Percentiles rank a stretch among this genome's conserved stretches.
Evolutionary conservation across 2,797 vertebrate species (phyloP).

Genomic region (Lepus oiostolus): DNA sequence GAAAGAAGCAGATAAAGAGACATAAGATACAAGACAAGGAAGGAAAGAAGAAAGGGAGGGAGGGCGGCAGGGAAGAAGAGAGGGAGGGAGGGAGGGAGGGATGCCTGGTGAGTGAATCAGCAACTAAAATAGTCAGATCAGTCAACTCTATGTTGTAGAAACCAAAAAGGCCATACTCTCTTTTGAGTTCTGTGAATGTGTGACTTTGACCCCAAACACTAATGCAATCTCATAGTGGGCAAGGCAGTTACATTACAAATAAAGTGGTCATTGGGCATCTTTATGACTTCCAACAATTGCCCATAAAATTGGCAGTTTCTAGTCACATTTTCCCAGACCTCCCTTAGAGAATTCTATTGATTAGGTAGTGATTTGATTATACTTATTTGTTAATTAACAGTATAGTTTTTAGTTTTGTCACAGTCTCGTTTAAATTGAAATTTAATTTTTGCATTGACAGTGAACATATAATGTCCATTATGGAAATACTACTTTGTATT

Average conservation of each 20-base stretch:
- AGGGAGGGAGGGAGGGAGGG: no score
- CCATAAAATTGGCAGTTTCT: background rate
- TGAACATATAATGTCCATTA: background rate
- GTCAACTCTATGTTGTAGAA: background rate
- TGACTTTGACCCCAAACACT: background rate
- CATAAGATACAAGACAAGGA: background rate
- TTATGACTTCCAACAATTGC: background rate
- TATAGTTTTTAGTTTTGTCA: conserved; percentile 43
- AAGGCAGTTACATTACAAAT: background rate
- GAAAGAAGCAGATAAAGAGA: background rate
- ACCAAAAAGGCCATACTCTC: background rate
- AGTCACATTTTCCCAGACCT: background rate
- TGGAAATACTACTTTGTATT: background rate
- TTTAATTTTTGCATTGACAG: conserved; percentile 51
- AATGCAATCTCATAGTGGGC: background rate
- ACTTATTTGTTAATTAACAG: conserved; percentile 65
- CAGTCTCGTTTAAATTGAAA: conserved; percentile 44
- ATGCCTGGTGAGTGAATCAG: background rate
- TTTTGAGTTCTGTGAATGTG: background rate
- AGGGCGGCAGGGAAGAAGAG: no score
- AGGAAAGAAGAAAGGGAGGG: background rate
- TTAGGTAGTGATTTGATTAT: background rate
- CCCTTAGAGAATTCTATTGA: conserved; percentile 1
- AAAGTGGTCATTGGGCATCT: background rate
- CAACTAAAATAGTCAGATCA: background rate